A percentile compares a stretch with the other conserved stretches of the same genome.
Conservation (phyloP, 2,797 vertebrate genomes). For the Allobates femoralis region DNA sequence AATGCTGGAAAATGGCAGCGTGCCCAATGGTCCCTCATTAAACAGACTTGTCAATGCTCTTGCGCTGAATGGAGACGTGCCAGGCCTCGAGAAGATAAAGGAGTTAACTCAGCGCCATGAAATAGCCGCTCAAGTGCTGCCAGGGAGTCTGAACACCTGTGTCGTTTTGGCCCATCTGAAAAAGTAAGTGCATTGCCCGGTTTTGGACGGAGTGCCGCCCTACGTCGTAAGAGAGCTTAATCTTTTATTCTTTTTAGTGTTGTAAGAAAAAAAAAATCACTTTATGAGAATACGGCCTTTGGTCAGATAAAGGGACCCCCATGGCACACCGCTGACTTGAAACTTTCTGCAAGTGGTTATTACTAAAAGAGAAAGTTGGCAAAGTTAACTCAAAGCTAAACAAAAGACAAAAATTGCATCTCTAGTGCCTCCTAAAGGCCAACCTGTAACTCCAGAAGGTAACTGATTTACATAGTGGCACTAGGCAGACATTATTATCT, state of each 20-base stretch:
- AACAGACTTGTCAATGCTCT: constrained; percentile 78
- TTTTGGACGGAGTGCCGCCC: no score
- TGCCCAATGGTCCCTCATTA: constrained; percentile 75
- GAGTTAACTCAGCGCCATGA: constrained; percentile 64
- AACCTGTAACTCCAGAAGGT: background rate
- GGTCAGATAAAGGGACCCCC: no score
- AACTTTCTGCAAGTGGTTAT: no score
- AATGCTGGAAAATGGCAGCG: constrained; percentile 71
- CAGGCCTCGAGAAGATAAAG: constrained; percentile 78
- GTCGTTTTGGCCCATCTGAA: constrained; percentile 18
- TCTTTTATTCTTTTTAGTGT: no score
- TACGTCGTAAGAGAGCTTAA: background rate
- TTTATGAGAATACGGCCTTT: no score
- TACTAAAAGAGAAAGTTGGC: no score
- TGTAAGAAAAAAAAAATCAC: no score
- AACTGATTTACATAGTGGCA: background rate
- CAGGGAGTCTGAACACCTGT: background rate
- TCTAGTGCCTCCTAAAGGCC: no score
- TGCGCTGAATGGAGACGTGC: constrained; percentile 76
- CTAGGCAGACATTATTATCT: no score
- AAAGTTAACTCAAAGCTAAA: no score
- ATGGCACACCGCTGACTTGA: no score
- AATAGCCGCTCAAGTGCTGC: background rate
- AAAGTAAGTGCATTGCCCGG: background rate
- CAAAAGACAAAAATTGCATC: no score